Percentiles rank a stretch among this genome's conserved stretches.
phyloP scores from a whole-genome alignment of 2,888 invertebrate species.

The Augiades crinisus region DNA sequence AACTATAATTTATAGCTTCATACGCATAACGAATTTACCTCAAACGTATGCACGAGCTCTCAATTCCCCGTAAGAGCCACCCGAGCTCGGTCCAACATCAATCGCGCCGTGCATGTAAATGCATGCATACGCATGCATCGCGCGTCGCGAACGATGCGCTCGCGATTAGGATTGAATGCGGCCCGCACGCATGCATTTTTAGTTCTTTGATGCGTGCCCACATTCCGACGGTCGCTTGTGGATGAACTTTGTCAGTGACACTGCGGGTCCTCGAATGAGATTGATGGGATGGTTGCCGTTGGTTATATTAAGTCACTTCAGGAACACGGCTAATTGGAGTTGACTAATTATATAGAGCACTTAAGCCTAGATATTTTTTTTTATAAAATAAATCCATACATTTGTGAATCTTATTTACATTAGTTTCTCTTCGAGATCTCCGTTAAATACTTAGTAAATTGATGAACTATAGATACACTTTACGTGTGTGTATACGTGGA shows the following conservation, averaged over 20 bases:
- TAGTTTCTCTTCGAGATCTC: too few species aligned
- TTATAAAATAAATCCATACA: too few species aligned
- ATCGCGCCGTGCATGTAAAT: conserved; percentile 28
- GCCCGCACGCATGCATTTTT: conserved; percentile 32
- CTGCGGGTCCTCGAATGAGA: background rate
- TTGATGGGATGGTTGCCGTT: background rate
- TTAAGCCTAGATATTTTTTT: too few species aligned
- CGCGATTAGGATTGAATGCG: conserved; percentile 33
- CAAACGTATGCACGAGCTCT: conserved; percentile 7
- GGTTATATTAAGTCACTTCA: too few species aligned
- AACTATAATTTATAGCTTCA: too few species aligned
- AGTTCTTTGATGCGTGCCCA: conserved; percentile 1
- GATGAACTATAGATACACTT: too few species aligned
- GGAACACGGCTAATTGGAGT: too few species aligned
- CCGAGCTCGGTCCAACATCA: conserved; percentile 17
- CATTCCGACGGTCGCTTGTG: conserved; percentile 3
- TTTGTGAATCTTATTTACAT: too few species aligned
- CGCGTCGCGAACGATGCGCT: conserved; percentile 34
- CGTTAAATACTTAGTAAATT: too few species aligned
- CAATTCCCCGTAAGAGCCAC: conserved; percentile 22
- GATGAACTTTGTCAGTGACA: too few species aligned
- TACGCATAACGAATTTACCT: background rate
- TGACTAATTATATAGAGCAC: too few species aligned
- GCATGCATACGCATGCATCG: conserved; percentile 29
- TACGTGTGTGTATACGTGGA: too few species aligned